Conservation (phyloP, 2,888 invertebrate species). For the Blomia tropicalis region DNA sequence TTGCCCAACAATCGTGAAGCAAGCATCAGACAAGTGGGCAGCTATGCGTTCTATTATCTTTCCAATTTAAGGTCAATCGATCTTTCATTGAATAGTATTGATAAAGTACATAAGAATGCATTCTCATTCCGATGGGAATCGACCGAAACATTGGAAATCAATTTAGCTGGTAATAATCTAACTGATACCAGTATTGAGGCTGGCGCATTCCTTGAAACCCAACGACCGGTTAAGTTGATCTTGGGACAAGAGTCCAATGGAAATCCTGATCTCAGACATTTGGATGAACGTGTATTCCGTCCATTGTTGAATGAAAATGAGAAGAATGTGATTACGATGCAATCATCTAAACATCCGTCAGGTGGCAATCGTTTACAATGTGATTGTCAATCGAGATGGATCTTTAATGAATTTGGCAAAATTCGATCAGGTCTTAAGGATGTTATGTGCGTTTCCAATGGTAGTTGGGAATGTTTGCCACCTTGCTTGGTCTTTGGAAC, state of each 20-base stretch:
- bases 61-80: slow-evolving; percentile 22
- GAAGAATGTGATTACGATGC: slow-evolving; percentile 16
- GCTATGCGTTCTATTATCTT: slow-evolving; percentile 24
- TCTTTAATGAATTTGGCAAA: slow-evolving; percentile 19
- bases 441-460: slow-evolving; percentile 18
- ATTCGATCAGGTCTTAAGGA: slow-evolving; percentile 14
- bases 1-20: slow-evolving; percentile 12
- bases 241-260: slow-evolving; percentile 13
- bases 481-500: slow-evolving; percentile 21
- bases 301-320: slow-evolving; percentile 18
- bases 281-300: slow-evolving; percentile 24
- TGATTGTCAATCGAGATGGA: slow-evolving; percentile 20
- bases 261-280: slow-evolving; percentile 19
- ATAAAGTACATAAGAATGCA: slow-evolving; percentile 18
- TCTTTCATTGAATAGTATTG: slow-evolving; percentile 21
- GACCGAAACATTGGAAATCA: slow-evolving; percentile 17
- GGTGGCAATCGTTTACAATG: slow-evolving; percentile 15
- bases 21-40: slow-evolving; percentile 19
- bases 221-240: slow-evolving; percentile 15
- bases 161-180: slow-evolving; percentile 22
- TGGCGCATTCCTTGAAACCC: slow-evolving; percentile 13
- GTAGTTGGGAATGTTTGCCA: slow-evolving; percentile 22
- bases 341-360: slow-evolving; percentile 16
- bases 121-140: slow-evolving; percentile 22
- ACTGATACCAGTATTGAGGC: slow-evolving; percentile 20